These are phyloP conservation scores for Gymnocypris eckloni DNA, from an alignment of 2,797 vertebrate species.

Conservation along the genomic window DNA sequence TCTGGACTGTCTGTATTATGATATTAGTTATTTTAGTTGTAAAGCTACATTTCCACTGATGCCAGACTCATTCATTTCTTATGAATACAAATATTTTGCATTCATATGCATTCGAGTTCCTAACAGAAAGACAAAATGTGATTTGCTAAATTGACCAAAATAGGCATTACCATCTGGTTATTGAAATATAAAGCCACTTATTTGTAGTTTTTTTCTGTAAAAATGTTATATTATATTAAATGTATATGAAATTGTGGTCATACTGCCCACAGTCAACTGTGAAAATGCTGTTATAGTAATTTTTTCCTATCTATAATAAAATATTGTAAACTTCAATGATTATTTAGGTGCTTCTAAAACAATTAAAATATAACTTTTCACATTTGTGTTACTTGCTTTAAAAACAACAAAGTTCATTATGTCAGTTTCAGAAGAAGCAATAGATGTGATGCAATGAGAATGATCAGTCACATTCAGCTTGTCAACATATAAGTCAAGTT, in stretches of 20 bases:
- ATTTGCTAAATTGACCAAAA: background rate
- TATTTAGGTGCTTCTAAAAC: background rate
- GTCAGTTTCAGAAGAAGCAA: background rate
- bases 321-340: background rate
- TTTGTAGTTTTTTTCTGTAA: background rate
- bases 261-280: background rate
- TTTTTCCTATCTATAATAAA: background rate
- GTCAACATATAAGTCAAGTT: constrained; percentile 20
- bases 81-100: background rate
- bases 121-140: background rate
- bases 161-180: background rate
- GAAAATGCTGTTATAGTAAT: background rate
- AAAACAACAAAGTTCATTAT: background rate
- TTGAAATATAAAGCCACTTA: background rate
- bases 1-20: background rate
- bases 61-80: background rate
- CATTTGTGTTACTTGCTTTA: background rate
- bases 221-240: no score
- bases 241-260: background rate
- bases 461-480: background rate
- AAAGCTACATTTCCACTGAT: background rate
- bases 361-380: background rate
- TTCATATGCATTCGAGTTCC: background rate
- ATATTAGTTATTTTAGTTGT: background rate
- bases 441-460: background rate